Percentiles rank a stretch among this genome's conserved stretches.
Conservation (phyloP, 2,113 vertebrate genomes). For the Microcebus griseorufus region DNA sequence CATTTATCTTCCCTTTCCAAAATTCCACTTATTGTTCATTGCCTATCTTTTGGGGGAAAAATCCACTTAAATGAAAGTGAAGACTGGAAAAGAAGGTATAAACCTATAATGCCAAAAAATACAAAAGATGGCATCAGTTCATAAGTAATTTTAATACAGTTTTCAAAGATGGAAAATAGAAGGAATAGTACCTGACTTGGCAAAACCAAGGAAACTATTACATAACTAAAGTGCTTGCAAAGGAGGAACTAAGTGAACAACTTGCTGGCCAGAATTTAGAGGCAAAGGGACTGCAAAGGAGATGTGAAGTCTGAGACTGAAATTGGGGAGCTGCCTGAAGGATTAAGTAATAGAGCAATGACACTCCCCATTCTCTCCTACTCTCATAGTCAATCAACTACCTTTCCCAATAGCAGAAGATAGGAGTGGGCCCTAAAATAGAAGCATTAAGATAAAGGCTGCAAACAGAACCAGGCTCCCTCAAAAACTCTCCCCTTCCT, state of each 20-base stretch:
- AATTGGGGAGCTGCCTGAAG: neutral
- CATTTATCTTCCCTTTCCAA: conserved; percentile 58
- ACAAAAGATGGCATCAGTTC: neutral
- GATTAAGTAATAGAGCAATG: neutral
- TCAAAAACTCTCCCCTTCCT: neutral
- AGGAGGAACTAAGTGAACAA: neutral
- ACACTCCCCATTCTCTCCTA: neutral
- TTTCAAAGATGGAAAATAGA: conserved; percentile 24
- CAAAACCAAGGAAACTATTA: conserved; percentile 26
- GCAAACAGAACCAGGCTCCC: neutral
- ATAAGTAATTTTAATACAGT: conserved; percentile 1
- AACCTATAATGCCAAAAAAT: neutral
- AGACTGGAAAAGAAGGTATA: neutral
- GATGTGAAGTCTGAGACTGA: neutral
- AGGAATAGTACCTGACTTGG: conserved; percentile 1
- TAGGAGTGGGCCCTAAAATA: neutral
- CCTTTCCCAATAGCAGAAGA: neutral
- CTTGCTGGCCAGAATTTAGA: neutral
- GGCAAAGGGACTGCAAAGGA: neutral
- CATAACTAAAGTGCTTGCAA: neutral
- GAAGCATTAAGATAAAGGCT: neutral
- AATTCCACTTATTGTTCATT: neutral
- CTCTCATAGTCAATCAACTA: neutral
- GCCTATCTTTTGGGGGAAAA: neutral
- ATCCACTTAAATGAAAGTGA: conserved; percentile 46